Evolutionary conservation across 2,888 invertebrate species (phyloP), one percentile per base, ranked within the genome.

Genomic region (Alviniconcha strummeri): DNA sequence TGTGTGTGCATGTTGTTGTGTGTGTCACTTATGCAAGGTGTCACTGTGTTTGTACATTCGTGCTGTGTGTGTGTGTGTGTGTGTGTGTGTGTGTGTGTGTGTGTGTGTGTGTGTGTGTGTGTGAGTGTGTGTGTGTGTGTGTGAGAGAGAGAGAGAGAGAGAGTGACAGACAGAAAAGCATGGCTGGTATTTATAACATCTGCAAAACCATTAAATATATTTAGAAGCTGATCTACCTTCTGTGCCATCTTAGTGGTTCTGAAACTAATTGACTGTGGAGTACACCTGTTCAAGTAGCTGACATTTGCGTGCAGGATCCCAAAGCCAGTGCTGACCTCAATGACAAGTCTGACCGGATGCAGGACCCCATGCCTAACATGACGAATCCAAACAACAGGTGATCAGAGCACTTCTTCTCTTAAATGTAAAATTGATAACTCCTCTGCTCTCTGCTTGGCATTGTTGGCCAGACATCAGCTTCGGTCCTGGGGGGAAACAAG

Each of bases 301-400:
- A 9, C n/a, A 19, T 80, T n/a, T 64, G 69, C 85, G 83, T 89
- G 52, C 84, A 94, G 94, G 93, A 94, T 82, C 90, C 93, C 0
- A 84, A 90, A 74, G 93, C 94, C 17, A 94, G 94, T 86, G 92
- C 91, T 19, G 94, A 93, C 83, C 86, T 93, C 15, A 93, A 93
- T 88, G 92, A 93, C 87, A 87, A 89, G 69, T 86, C 89, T 72
- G 93, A 92, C 69, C 87, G 88, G 67, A 88, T 89, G 69, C 83
- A 88, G 79, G 94, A 94, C 87, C 94, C 94, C 7, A 91, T 90
- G 87, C 94, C 94, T 15, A 89, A 93, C 81, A 89, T 87, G 11
- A 88, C 90, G 7, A 84, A 88, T 52, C 81, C 88, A 0, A 89
- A 89, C 54, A 94, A 93, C 89, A 93, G 91, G 94, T 93, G 87